These are phyloP conservation scores for Siniperca knerii DNA, from an alignment of 2,113 vertebrate genomes.

Conservation along the genomic window DNA sequence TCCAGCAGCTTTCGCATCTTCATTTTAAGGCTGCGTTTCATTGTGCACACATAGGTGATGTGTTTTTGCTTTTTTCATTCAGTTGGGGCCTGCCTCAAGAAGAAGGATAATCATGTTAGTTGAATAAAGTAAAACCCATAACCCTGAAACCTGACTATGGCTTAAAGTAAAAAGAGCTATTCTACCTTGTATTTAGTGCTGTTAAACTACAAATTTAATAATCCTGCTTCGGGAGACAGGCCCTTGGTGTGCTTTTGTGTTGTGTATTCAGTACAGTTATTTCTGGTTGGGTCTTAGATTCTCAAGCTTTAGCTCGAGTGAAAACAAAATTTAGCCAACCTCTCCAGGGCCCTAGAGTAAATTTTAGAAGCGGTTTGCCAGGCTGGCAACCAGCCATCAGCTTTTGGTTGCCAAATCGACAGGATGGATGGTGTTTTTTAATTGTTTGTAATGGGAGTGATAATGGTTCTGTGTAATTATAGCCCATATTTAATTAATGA, in stretches of 20 bases:
- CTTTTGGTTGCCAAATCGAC: conserved; percentile 54
- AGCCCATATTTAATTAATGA: conserved; percentile 31
- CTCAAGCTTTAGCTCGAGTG: conserved; percentile 37
- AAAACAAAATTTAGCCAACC: conserved; percentile 52
- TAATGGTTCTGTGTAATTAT: conserved; percentile 32
- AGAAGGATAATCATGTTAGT: conserved; percentile 32
- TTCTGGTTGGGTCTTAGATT: conserved; percentile 40
- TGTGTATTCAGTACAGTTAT: conserved; percentile 32
- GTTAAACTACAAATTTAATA: conserved; percentile 63
- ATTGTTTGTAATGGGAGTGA: conserved; percentile 43
- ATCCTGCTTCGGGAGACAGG: conserved; percentile 34
- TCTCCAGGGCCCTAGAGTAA: conserved; percentile 26
- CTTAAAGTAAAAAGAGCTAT: conserved; percentile 24
- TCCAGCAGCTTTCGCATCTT: background rate
- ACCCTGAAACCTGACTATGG: conserved; percentile 19
- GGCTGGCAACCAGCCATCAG: conserved; percentile 52
- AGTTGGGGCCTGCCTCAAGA: background rate
- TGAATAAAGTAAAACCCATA: conserved; percentile 28
- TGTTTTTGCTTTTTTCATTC: conserved; percentile 7
- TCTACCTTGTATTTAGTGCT: conserved; percentile 5
- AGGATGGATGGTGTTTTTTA: conserved; percentile 53
- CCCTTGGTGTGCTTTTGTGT: conserved; percentile 40
- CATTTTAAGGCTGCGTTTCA: background rate
- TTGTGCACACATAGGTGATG: background rate
- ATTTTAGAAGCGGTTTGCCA: conserved; percentile 53